Conservation (phyloP, 1,140 invertebrate species). For the Dendroctonus ponderosae region DNA sequence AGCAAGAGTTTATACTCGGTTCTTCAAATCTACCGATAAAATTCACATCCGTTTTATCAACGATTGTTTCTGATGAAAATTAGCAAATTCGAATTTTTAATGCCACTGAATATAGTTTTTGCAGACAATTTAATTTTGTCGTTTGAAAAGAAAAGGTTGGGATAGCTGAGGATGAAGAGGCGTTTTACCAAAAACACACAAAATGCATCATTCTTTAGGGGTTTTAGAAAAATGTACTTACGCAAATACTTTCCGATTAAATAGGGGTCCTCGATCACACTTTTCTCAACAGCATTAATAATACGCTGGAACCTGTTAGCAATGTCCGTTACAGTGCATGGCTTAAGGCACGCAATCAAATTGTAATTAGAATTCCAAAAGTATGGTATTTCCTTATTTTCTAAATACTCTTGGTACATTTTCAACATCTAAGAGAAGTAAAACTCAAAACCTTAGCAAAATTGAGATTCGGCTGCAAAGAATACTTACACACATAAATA, state of each 20-base stretch:
- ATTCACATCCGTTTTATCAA: no score
- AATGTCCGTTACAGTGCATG: conserved; percentile 13
- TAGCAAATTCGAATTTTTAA: no score
- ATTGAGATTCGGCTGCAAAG: conserved; percentile 38
- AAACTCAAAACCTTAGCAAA: conserved; percentile 4
- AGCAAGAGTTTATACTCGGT: no score
- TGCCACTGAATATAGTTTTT: no score
- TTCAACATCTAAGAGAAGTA: conserved; percentile 49
- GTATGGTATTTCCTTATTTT: conserved; percentile 50
- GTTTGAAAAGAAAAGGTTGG: no score
- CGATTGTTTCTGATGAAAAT: no score
- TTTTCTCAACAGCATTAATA: conserved; percentile 29
- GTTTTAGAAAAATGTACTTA: conserved; percentile 22
- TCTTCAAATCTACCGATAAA: no score
- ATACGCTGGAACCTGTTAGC: conserved; percentile 26
- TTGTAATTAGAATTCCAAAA: conserved; percentile 54
- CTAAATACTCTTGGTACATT: conserved; percentile 48
- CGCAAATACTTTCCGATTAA: conserved; percentile 35
- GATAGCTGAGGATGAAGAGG: no score
- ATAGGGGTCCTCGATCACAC: conserved; percentile 12
- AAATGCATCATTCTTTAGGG: conserved; percentile 7
- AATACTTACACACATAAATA: conserved; percentile 48
- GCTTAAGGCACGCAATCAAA: conserved; percentile 39
- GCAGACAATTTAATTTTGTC: no score
- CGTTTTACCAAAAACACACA: conserved; percentile 9